Evolutionary conservation across 2,888 invertebrate species (phyloP), one percentile per base, ranked within the genome.

Genomic region (Orchesellides sinensis): DNA sequence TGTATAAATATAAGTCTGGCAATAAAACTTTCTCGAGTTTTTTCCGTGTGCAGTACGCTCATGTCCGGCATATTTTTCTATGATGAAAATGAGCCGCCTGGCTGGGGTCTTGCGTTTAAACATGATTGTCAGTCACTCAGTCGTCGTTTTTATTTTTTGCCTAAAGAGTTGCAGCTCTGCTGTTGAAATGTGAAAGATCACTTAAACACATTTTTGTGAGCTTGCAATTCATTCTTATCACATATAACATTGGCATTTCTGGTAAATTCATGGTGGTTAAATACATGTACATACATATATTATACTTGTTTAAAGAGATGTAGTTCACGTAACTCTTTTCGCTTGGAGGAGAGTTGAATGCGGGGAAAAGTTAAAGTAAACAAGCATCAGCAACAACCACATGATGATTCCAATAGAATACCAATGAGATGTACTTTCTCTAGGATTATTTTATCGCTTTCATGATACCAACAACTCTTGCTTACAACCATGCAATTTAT

Each of bases 331-430:
- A 61, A 61, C 61, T 61, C 32, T 32, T 61, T 61, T 5, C 19
- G 6, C 14, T 66, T 21, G 47, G 17, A 23, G 35, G 45, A 66
- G 19, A 69, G 69, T 35, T 14, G 45, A 47, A 61, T 40, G 72
- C 25, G 21, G 59, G 19, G 17, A 52, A 40, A 65, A 74, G 35
- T 52, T 32, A 74, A 63, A 74, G 52, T 29, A 69, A 69, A 69
- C 52, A 69, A 69, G 68, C 17, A 29, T 69, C 49, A 49, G 52
- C 29, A 65, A n/a, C n/a, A n/a, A 74, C 74, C 74, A 74, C 74
- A 65, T 65, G 49, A 74, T 65, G 74, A 65, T 63, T 52, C 52
- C 27, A 65, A 35, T 27, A n/a, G 65, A 74, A 74, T 74, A 32
- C 65, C 32, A 74, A 65, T 72, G 70, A 59, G 56, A 61, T 40